Percentiles rank a stretch among this genome's conserved stretches.
phyloP scores from a whole-genome alignment of 2,888 invertebrate genomes.

The Sialis fuliginosa region DNA sequence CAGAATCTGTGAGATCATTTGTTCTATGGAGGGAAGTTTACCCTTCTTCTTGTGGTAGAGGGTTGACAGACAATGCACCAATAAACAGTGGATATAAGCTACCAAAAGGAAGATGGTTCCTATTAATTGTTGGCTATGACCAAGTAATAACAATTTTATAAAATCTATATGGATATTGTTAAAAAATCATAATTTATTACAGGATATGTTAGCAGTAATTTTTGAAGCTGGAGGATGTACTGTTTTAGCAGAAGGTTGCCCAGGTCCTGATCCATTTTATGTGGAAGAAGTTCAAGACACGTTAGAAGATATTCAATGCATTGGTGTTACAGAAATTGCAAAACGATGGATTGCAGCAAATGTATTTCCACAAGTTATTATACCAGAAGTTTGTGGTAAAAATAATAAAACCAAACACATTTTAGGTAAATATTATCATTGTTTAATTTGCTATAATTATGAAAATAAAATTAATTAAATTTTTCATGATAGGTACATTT shows the following conservation, averaged over 20 bases:
- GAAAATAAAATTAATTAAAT: neutral
- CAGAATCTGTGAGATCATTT: conserved; percentile 48
- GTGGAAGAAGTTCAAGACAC: conserved; percentile 84
- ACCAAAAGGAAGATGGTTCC: conserved; percentile 49
- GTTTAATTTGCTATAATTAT: neutral
- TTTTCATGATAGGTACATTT: conserved; percentile 5
- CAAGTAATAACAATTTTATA: neutral
- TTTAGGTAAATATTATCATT: conserved; percentile 14
- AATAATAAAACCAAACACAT: conserved; percentile 17
- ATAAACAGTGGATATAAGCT: conserved; percentile 21
- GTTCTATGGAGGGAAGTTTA: conserved; percentile 64
- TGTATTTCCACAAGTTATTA: conserved; percentile 38
- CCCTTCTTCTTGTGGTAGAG: conserved; percentile 29
- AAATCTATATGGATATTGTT: neutral
- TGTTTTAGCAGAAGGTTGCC: conserved; percentile 39
- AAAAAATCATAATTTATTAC: conserved; percentile 16
- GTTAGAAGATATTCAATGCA: conserved; percentile 54
- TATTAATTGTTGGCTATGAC: conserved; percentile 56
- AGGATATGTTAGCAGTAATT: conserved; percentile 46
- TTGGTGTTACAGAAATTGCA: conserved; percentile 55
- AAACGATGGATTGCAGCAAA: conserved; percentile 49
- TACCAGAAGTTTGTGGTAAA: conserved; percentile 16
- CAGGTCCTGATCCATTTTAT: conserved; percentile 64
- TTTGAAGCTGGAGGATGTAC: conserved; percentile 65
- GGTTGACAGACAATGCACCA: conserved; percentile 12